Conservation (phyloP, 2,113 vertebrate species). For the Erpornis zantholeuca region DNA sequence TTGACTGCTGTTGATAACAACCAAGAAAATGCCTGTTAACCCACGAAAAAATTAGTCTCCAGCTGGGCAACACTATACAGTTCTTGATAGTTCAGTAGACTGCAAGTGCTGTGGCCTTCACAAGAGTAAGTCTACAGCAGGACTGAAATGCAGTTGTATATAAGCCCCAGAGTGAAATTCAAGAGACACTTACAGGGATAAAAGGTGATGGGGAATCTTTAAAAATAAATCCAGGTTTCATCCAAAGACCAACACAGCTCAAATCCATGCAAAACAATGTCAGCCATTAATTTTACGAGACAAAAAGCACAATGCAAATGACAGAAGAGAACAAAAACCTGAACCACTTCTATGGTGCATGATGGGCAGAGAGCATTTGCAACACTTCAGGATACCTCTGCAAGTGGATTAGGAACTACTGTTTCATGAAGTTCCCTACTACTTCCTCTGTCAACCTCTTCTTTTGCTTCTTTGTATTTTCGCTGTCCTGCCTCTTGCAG, state of each 20-base stretch:
- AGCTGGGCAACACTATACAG: not conserved
- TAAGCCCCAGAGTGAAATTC: not conserved
- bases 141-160: not conserved
- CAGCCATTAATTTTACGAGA: not conserved
- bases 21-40: not conserved
- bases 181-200: not conserved
- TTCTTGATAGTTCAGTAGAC: not conserved
- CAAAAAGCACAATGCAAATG: not conserved
- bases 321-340: not conserved
- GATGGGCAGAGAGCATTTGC: not conserved
- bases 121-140: not conserved
- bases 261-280: accelerated
- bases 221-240: not conserved
- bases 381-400: conserved; percentile 21
- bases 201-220: not conserved
- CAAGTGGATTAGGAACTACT: not conserved
- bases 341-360: not conserved
- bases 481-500: not conserved
- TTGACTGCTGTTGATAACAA: not conserved
- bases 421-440: not conserved
- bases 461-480: not conserved
- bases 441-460: not conserved
- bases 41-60: not conserved
- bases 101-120: not conserved
- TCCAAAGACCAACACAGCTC: not conserved